Conservation (phyloP, 2,113 vertebrate genomes). For the Mellivora capensis region DNA sequence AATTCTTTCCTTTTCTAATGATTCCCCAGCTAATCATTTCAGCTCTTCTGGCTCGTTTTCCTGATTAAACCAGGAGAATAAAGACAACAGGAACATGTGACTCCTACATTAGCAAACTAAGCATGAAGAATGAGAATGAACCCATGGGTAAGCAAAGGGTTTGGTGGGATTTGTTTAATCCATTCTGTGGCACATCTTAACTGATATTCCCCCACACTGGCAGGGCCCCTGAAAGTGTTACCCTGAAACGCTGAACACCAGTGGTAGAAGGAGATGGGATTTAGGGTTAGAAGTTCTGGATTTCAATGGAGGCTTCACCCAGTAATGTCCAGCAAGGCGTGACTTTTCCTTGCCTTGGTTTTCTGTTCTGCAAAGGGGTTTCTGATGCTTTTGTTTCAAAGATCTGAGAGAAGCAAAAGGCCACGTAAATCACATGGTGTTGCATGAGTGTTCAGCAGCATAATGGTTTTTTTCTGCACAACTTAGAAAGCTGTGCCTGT, state of each 20-base stretch:
- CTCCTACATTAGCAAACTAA: not conserved
- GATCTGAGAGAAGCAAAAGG: not conserved
- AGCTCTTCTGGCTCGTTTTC: constrained; percentile 15
- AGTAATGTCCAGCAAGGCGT: not conserved
- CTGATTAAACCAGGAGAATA: constrained; percentile 12
- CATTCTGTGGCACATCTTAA: not conserved
- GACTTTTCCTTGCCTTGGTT: not conserved
- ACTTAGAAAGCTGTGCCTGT: not conserved
- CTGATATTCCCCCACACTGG: not conserved
- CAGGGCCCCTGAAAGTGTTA: not conserved
- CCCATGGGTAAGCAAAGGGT: not conserved
- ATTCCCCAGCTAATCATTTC: constrained; percentile 45
- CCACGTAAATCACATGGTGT: not conserved
- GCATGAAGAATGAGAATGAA: not conserved
- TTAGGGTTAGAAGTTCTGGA: not conserved
- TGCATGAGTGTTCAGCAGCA: not conserved
- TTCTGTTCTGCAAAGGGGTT: not conserved
- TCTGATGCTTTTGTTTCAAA: not conserved
- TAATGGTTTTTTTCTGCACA: not conserved
- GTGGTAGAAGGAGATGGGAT: not conserved
- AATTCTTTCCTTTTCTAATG: constrained; percentile 50
- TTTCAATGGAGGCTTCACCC: not conserved
- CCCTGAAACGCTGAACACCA: not conserved
- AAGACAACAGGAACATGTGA: not conserved
- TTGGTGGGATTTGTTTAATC: not conserved